Conservation (phyloP, 2,113 vertebrate genomes). For the Stegostoma tigrinum region DNA sequence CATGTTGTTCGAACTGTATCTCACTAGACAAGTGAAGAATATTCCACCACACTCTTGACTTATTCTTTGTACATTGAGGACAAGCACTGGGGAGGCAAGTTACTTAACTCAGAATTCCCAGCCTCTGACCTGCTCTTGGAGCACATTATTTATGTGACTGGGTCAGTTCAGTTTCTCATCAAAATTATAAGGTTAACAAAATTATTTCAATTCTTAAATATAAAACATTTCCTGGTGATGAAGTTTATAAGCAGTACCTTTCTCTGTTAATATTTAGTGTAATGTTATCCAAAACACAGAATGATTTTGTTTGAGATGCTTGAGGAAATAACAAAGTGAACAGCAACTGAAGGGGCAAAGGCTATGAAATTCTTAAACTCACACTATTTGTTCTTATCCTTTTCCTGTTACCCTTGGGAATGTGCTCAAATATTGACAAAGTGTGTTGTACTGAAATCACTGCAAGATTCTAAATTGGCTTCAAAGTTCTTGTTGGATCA, state of each 20-base stretch:
- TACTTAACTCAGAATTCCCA: too few species aligned
- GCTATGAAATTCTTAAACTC: not conserved
- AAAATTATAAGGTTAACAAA: too few species aligned
- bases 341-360: not conserved
- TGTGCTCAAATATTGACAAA: slow-evolving; percentile 16
- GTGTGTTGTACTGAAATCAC: not conserved
- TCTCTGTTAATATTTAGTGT: not conserved
- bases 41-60: too few species aligned
- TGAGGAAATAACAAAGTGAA: not conserved
- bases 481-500: slow-evolving; percentile 35
- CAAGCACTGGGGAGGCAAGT: too few species aligned
- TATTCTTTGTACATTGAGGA: too few species aligned
- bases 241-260: not conserved
- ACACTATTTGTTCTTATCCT: slow-evolving; percentile 10
- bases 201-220: not conserved
- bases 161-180: too few species aligned
- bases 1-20: too few species aligned
- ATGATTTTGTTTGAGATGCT: not conserved
- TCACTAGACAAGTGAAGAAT: too few species aligned
- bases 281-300: not conserved
- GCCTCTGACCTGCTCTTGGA: too few species aligned
- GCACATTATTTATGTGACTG: too few species aligned
- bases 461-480: slow-evolving; percentile 15
- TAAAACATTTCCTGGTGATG: not conserved
- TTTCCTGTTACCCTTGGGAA: slow-evolving; percentile 26